These are phyloP conservation scores for Cryptus viduatorius DNA, from an alignment of 2,888 invertebrate genomes.

Conservation along the genomic window DNA sequence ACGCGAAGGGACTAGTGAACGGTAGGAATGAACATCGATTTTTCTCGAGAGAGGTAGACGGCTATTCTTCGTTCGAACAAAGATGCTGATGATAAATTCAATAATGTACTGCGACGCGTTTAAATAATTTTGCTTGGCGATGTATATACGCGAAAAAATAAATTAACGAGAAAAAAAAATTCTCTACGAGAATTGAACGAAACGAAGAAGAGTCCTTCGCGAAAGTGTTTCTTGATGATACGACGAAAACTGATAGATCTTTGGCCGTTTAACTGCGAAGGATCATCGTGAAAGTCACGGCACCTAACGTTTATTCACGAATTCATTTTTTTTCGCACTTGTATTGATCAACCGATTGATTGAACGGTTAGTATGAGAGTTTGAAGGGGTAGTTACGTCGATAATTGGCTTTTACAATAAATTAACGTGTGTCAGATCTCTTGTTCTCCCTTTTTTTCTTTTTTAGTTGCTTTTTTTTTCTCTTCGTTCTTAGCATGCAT, in stretches of 20 bases:
- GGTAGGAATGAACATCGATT: conserved; percentile 51
- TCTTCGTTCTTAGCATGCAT: conserved; percentile 84
- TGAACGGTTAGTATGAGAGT: conserved; percentile 19
- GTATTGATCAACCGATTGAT: neutral
- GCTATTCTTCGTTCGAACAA: neutral
- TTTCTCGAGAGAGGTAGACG: neutral
- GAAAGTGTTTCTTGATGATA: neutral
- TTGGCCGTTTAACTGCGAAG: neutral
- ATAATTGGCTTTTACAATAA: conserved; percentile 69
- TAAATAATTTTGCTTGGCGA: neutral
- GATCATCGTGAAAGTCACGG: neutral
- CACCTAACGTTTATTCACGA: neutral
- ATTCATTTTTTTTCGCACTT: neutral
- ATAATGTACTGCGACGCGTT: neutral
- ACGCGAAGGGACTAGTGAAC: conserved; percentile 46
- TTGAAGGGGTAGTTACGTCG: conserved; percentile 46
- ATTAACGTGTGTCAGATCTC: conserved; percentile 75
- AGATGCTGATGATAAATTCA: neutral
- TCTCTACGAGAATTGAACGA: conserved; percentile 15
- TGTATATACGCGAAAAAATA: conserved; percentile 6
- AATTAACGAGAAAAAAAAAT: conserved; percentile 6
- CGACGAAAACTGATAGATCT: neutral
- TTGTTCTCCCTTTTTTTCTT: conserved; percentile 67
- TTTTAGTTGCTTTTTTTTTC: conserved; percentile 64
- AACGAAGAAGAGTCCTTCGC: conserved; percentile 8